Conservation (phyloP, 2,888 invertebrate genomes). For the Ochlodes sylvanus region DNA sequence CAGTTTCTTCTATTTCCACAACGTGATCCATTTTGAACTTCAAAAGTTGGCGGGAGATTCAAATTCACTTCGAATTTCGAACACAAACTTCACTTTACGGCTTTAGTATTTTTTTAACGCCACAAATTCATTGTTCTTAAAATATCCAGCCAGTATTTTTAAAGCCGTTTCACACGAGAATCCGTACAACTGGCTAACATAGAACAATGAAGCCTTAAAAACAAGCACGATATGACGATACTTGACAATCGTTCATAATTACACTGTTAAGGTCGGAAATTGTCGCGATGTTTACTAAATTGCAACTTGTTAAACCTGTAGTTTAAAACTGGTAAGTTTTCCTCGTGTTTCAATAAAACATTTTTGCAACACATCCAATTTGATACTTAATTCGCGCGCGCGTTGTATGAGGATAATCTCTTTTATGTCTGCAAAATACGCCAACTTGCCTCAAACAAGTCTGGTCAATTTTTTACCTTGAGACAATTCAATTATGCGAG, state of each 20-base stretch:
- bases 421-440: neutral
- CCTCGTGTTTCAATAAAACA: neutral
- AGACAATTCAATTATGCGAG: neutral
- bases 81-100: neutral
- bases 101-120: neutral
- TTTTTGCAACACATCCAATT: neutral
- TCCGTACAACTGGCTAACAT: neutral
- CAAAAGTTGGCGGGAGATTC: neutral
- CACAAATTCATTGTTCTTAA: neutral
- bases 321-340: too few species aligned
- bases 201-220: conserved; percentile 7
- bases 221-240: too few species aligned
- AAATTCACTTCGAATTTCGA: conserved; percentile 1
- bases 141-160: neutral
- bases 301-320: too few species aligned
- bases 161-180: neutral
- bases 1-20: neutral
- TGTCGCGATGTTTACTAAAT: neutral
- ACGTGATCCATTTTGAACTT: too few species aligned
- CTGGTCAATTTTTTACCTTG: neutral
- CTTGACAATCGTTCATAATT: neutral
- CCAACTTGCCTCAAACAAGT: neutral
- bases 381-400: neutral
- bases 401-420: neutral
- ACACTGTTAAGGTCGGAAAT: neutral